Base-by-base conservation (phyloP, 2,888 invertebrate species). In the Ditylenchus weischeri region DNA sequence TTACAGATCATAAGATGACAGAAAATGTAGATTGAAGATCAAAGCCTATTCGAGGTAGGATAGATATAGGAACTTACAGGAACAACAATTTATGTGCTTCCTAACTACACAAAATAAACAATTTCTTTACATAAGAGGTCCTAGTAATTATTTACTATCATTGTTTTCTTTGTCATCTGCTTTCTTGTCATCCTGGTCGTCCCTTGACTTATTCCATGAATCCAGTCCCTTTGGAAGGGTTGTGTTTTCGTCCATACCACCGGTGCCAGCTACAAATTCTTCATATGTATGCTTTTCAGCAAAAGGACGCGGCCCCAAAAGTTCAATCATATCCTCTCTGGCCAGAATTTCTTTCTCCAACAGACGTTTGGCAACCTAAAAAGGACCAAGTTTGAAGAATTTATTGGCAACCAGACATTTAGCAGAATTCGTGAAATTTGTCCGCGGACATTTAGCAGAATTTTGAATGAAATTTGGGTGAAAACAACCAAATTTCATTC, bases 221-320 rank as follows among this genome's bases (percentile, higher is more conserved):
- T 70, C 76, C 21, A 75, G 64, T 29, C 71, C 96, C 85, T 93
- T 91, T 0, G 98, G 98, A 76, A 98, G 87, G 0, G 89, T 85
- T 0, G 94, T 94, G 80, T 98, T 23, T 85, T 99, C 98, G 74
- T 98, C 98, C 79, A 96, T 89, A 0, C 95, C 94, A 1, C 96
- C 96, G n/a, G 78, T 77, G 21, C 76, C 94, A 85, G 93, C 95
- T 0, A 99, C 98, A 85, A 99, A 98, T 83, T 99, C 92, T 85
- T 99, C 98, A 82, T 99, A 99, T 13, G 96, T 96, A 18, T 95
- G 93, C 86, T 96, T 96, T 85, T 99, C 98, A 15, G 90, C 90
- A 88, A 98, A 99, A 0, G 98, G 98, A 76, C 98, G 87, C 36
- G 89, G 88, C 0, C 98, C 98, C 59, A 98, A 86, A 48, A 99